Base-by-base conservation (phyloP, 2,113 vertebrate genomes). In the Dissostichus mawsoni region DNA sequence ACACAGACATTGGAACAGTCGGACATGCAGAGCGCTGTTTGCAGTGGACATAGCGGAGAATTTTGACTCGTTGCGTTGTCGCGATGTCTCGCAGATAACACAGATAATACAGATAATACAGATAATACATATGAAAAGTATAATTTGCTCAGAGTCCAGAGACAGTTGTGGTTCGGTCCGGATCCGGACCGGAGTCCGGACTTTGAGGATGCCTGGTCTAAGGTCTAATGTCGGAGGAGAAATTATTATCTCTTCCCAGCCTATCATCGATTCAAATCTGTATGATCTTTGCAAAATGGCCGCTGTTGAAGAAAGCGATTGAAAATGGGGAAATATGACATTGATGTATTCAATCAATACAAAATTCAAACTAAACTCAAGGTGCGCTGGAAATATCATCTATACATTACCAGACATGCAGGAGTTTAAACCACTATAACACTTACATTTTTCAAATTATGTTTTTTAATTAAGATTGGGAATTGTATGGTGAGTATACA, bases 291-390 rank as follows among this genome's bases (percentile, higher is more conserved):
- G 25, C 10, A 66, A 76, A 83, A 77, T 62, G 16, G 33, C 55
- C 0, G 5, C 52, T 58, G 51, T 36, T 20, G 47, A 62, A 55
- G 14, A 18, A 59, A 78, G 58, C 53, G 45, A 69, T 51, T 23
- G 64, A 44, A 53, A n/a, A 20, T 59, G 67, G 52, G 20, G 52
- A 25, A 77, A 74, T 25, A 45, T 47, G 74, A 82, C 47, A 67
- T 29, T 65, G 29, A 45, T 74, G 57, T 23, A 44, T 79, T 75
- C 9, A 79, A 79, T 81, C 48, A 78, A 62, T 82, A 8, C 78
- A 69, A 52, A 75, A 50, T 70, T 79, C 1, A 16, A 20, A 63
- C 33, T 44, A 11, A 69, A 59, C 2, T 69, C 17, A n/a, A 36
- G 8, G 4, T 1, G 0, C 44, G 56, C 11, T 64, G 13, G 7